Evolutionary conservation across 2,113 vertebrate genomes (phyloP).

Genomic region (Riparia riparia): DNA sequence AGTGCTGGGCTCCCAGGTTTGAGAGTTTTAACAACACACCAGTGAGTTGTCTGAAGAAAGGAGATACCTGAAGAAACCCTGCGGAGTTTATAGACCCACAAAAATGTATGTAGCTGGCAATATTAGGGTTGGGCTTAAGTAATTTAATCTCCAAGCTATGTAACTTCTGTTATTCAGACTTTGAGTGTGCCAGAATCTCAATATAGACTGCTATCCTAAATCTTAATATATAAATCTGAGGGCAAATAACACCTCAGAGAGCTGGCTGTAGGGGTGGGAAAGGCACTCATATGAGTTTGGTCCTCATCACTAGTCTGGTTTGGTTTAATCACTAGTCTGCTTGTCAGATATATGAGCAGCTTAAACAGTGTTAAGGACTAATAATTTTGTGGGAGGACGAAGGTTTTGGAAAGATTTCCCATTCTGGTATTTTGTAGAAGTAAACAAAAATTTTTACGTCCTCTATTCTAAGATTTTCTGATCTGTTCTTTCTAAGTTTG

Average conservation of each 20-base stretch:
- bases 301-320: background rate
- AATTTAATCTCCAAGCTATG: background rate
- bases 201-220: background rate
- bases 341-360: background rate
- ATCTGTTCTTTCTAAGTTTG: background rate
- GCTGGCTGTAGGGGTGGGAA: background rate
- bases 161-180: background rate
- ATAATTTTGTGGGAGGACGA: background rate
- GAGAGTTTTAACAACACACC: background rate
- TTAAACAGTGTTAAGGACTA: background rate
- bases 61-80: background rate
- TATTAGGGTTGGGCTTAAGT: background rate
- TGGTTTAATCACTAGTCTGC: background rate
- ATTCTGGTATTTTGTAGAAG: background rate
- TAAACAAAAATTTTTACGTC: background rate
- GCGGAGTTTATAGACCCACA: fast-evolving
- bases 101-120: background rate
- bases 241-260: background rate
- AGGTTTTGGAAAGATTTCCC: background rate
- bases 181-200: background rate
- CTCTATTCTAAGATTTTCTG: background rate
- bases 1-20: background rate
- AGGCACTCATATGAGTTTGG: background rate
- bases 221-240: background rate
- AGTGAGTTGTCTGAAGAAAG: background rate